Evolutionary conservation across 1,140 invertebrate genomes (phyloP).

Genomic region (Microplitis demolitor): DNA sequence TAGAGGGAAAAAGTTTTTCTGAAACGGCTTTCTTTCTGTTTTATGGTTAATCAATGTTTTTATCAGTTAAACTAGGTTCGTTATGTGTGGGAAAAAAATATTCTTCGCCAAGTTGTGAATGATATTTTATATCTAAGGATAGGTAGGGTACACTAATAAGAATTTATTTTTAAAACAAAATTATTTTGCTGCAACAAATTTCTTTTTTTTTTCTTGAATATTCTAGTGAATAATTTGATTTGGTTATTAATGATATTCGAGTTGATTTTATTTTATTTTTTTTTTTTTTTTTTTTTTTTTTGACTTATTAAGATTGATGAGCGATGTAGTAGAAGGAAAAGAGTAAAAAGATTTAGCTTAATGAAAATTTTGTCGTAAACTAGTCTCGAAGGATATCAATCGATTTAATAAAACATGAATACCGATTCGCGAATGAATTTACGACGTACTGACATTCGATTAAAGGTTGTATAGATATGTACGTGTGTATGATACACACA

Average conservation of each 20-base stretch:
- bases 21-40: slow-evolving; percentile 24
- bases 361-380: not conserved
- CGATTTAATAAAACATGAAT: not conserved
- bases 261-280: too few species aligned
- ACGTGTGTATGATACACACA: not conserved
- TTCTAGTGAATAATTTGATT: too few species aligned
- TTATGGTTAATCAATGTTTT: slow-evolving; percentile 44
- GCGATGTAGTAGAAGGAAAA: not conserved
- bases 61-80: slow-evolving; percentile 19
- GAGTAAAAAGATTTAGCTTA: not conserved
- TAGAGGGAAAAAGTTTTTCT: slow-evolving; percentile 33
- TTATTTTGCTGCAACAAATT: not conserved
- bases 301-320: not conserved
- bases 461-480: not conserved
- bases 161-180: not conserved
- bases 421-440: not conserved
- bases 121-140: not conserved
- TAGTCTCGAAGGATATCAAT: not conserved
- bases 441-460: slow-evolving; percentile 4
- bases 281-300: not conserved
- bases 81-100: slow-evolving; percentile 7
- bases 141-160: not conserved
- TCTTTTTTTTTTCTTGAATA: too few species aligned
- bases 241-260: too few species aligned
- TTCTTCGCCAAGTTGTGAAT: not conserved